A percentile compares a stretch with the other conserved stretches of the same genome.
Evolutionary conservation across 2,888 invertebrate species (phyloP).

Genomic region (Schrankia costaestrigalis): DNA sequence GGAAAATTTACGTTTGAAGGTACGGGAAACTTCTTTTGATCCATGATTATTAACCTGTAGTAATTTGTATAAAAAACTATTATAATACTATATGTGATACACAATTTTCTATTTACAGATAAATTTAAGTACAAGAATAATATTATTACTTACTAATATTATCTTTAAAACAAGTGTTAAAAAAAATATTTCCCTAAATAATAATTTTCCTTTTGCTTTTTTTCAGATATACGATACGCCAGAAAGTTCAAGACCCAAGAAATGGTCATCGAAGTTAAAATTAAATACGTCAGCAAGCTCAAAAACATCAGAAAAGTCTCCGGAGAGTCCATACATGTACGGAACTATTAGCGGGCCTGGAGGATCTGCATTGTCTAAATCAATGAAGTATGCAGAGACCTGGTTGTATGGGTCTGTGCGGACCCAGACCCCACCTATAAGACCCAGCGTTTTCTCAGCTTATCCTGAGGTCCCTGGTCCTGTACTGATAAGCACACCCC

Average conservation of each 20-base stretch:
- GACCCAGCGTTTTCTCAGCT: constrained; percentile 74
- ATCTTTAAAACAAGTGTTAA: too few relatives aligned
- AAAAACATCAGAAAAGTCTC: constrained; percentile 71
- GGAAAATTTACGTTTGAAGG: too few relatives aligned
- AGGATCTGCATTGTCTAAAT: constrained; percentile 87
- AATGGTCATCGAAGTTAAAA: constrained; percentile 87
- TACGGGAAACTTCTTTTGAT: too few relatives aligned
- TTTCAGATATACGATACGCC: constrained; percentile 76
- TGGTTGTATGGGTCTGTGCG: constrained; percentile 92
- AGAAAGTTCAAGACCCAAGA: constrained; percentile 82
- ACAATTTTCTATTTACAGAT: background rate
- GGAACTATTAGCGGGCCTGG: constrained; percentile 81
- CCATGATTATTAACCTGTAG: too few relatives aligned
- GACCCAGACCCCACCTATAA: constrained; percentile 69
- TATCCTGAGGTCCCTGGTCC: constrained; percentile 71
- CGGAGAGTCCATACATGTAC: constrained; percentile 72
- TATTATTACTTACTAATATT: too few relatives aligned
- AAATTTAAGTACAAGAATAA: too few relatives aligned
- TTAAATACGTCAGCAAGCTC: constrained; percentile 74
- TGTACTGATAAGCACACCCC: constrained; percentile 76
- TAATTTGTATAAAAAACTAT: too few relatives aligned
- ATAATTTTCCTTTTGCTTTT: constrained; percentile 19
- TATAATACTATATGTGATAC: too few relatives aligned
- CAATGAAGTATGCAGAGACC: constrained; percentile 92
- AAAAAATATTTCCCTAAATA: background rate